Percentiles rank a stretch among this genome's conserved stretches.
Evolutionary conservation across 1,140 invertebrate genomes (phyloP).

Genomic region (Macrosteles quadrilineatus): DNA sequence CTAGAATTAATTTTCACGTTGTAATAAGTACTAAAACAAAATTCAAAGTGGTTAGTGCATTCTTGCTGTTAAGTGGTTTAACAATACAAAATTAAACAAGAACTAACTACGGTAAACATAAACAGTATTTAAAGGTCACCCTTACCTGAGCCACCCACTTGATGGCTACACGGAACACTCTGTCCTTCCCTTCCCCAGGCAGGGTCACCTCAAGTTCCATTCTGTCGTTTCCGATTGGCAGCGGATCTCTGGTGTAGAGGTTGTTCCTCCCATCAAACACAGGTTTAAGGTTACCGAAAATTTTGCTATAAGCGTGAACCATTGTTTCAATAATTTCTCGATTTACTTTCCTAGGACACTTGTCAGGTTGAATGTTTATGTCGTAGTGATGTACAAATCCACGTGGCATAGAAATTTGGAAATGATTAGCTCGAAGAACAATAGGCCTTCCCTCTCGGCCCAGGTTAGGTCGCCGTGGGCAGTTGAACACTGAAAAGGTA

Average conservation of each 20-base stretch:
- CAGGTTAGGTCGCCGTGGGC: conserved; percentile 83
- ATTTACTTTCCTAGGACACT: conserved; percentile 99
- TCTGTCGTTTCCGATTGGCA: conserved; percentile 95
- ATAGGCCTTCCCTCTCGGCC: conserved; percentile 96
- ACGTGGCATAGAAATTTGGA: conserved; percentile 99
- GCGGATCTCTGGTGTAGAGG: conserved; percentile 95
- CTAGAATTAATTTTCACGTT: too few species aligned
- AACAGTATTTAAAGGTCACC: too few species aligned
- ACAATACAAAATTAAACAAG: too few species aligned
- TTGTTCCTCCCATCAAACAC: conserved; percentile 99
- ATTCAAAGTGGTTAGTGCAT: too few species aligned
- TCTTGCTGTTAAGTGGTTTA: too few species aligned
- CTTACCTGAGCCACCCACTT: conserved; percentile 91
- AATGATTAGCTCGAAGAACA: conserved; percentile 96
- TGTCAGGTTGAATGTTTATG: conserved; percentile 98
- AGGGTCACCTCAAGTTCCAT: conserved; percentile 96
- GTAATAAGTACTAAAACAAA: too few species aligned
- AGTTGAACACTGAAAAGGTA: conserved; percentile 69
- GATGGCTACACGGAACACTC: conserved; percentile 98
- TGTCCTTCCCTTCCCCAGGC: conserved; percentile 97
- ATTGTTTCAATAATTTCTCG: conserved; percentile 99
- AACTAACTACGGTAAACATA: too few species aligned
- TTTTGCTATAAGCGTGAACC: conserved; percentile 97
- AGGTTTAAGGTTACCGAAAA: conserved; percentile 96
- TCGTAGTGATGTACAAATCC: conserved; percentile 99